Conservation (phyloP, 2,888 invertebrate species). For the Nycteola revayana region DNA sequence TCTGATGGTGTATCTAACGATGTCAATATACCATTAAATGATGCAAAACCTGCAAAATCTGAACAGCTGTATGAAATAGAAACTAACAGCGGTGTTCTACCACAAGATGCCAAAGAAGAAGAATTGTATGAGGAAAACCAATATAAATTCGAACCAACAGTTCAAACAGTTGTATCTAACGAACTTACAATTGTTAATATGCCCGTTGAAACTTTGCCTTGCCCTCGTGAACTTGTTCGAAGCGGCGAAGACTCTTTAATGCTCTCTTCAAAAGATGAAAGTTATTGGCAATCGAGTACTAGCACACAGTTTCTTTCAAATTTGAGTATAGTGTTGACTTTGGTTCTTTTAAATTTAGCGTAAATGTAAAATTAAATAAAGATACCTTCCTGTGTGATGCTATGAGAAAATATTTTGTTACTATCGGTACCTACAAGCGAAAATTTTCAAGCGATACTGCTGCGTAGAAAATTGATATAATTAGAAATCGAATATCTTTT, state of each 20-base stretch:
- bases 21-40: conserved; percentile 16
- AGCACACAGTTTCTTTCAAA: conserved; percentile 42
- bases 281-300: conserved; percentile 57
- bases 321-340: conserved; percentile 39
- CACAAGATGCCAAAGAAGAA: conserved; percentile 48
- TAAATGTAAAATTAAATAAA: conserved; percentile 7
- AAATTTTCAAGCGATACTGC: conserved; percentile 6
- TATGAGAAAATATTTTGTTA: conserved; percentile 5
- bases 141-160: conserved; percentile 54
- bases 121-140: conserved; percentile 48
- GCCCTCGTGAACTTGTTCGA: conserved; percentile 50
- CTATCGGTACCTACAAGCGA: conserved; percentile 11
- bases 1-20: conserved; percentile 24
- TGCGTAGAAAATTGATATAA: conserved; percentile 2
- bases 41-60: conserved; percentile 30
- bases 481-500: no score
- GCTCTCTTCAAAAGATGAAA: conserved; percentile 71
- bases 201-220: conserved; percentile 55
- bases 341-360: conserved; percentile 37
- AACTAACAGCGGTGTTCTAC: conserved; percentile 40
- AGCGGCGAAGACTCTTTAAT: conserved; percentile 70
- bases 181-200: conserved; percentile 58
- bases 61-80: conserved; percentile 47
- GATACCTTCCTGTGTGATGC: conserved; percentile 18
- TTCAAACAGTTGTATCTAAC: conserved; percentile 42